Evolutionary conservation across 2,113 vertebrate genomes (phyloP).

Genomic region (Pseudorectes ferrugineus): DNA sequence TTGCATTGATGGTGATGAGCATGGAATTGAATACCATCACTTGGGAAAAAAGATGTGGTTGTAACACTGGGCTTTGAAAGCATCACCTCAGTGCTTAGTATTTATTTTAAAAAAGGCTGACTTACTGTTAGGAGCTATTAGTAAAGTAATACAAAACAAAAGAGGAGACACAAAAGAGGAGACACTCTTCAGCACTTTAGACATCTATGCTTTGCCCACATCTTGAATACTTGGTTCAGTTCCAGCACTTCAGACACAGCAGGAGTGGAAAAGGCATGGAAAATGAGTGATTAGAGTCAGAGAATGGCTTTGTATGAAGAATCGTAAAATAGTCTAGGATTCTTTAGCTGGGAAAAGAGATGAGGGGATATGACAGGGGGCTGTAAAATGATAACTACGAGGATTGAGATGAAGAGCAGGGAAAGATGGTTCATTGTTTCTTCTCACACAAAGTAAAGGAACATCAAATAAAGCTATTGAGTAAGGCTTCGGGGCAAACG

Average conservation of each 20-base stretch:
- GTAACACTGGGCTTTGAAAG: background rate
- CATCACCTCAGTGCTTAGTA: background rate
- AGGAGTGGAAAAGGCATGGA: constrained; percentile 24
- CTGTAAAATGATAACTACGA: background rate
- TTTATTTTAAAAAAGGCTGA: background rate
- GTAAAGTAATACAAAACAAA: constrained; percentile 37
- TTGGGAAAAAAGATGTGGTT: background rate
- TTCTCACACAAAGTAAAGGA: background rate
- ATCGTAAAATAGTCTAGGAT: background rate
- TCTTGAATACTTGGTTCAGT: constrained; percentile 19
- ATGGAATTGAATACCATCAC: background rate
- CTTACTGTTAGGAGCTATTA: constrained; percentile 26
- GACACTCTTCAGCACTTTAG: constrained; percentile 10
- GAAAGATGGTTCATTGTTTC: background rate
- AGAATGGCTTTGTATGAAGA: background rate
- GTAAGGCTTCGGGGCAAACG: background rate
- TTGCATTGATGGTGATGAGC: background rate
- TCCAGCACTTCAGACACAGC: constrained; percentile 37
- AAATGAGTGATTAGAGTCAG: constrained; percentile 15
- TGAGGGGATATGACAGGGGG: background rate
- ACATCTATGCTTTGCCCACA: constrained; percentile 3
- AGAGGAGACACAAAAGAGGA: background rate
- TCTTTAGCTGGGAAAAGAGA: constrained; percentile 2
- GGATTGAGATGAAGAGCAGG: background rate
- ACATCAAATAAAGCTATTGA: background rate